Base-by-base conservation (phyloP, 2,888 invertebrate species). In the Zygothrica quintamaculata region DNA sequence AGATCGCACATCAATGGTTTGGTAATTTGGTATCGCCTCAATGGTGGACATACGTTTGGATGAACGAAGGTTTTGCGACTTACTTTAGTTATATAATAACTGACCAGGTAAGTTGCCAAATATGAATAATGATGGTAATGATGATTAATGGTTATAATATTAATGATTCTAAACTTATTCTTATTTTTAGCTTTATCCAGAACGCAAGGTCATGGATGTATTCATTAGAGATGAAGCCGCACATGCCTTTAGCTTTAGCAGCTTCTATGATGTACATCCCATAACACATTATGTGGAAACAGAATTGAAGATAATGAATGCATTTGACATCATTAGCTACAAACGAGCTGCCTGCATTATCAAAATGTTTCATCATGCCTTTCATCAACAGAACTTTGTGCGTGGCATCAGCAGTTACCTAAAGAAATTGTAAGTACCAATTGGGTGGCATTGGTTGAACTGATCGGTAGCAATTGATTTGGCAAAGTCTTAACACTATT, bases 1-100 rank as follows among this genome's bases (percentile, higher is more conserved):
- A 93, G 81, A 93, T 93, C 52, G 91, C 92, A 0, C 97, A 97
- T 88, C 94, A 94, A 92, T 96, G 96, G 96, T 96, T 96, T 80
- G 96, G 96, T 0, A 94, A 96, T 85, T 92, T 94, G 74, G 94
- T 96, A 0, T 93, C 95, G 0, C 93, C 94, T 0, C 89, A 92
- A 18, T 95, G 95, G 92, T 96, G 95, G 96, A 92, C 93, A 0
- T 94, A 93, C 74, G 92, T 94, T 0, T 95, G 95, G 95, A 89
- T 95, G 5, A 95, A 94, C 85, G 95, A 95, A 87, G 95, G 94
- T 0, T 95, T 95, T 70, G 95, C 95, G 0, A 89, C 90, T 1
- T 90, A 90, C 64, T 90, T 89, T 58, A 55, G 80, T 26, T 89
- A 90, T 48, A 62, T 90, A 11, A 77, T 88, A 7, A 84, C 88